These are phyloP conservation scores for Urophycis tenuis DNA, from an alignment of 2,797 vertebrate species.

Conservation along the genomic window DNA sequence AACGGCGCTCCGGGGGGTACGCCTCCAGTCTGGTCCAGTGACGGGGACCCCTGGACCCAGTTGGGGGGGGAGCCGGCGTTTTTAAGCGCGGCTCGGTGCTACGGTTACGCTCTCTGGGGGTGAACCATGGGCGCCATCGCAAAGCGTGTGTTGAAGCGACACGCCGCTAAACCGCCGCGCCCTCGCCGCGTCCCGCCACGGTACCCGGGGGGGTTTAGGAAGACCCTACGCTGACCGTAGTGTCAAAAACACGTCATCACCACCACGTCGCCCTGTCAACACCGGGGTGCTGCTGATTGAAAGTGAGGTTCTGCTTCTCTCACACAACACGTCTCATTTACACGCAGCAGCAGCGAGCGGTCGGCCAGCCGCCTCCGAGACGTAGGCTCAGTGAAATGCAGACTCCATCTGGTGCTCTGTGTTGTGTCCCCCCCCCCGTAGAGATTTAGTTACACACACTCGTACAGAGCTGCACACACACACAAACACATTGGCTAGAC, in stretches of 20 bases:
- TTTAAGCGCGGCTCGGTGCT: conserved; percentile 21
- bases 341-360: neutral
- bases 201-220: too few relatives aligned
- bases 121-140: too few relatives aligned
- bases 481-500: conserved; percentile 18
- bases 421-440: neutral
- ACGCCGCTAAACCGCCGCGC: neutral
- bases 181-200: neutral
- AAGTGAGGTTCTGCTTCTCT: conserved; percentile 17
- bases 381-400: neutral
- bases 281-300: neutral
- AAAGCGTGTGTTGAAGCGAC: conserved; percentile 4
- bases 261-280: neutral
- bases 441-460: conserved; percentile 8
- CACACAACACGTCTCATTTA: neutral
- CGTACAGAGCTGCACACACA: conserved; percentile 1
- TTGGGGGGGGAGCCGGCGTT: conserved; percentile 27
- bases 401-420: conserved; percentile 15
- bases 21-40: too few relatives aligned
- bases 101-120: conserved; percentile 20
- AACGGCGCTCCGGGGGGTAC: too few relatives aligned
- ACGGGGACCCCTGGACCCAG: conserved; percentile 18
- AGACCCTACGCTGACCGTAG: neutral
- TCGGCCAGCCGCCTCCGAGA: neutral
- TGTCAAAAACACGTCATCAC: neutral